A percentile compares a stretch with the other conserved stretches of the same genome.
These are phyloP conservation scores for Australoheros scitulus DNA, from an alignment of 2,113 vertebrate species.

Conservation along the genomic window DNA sequence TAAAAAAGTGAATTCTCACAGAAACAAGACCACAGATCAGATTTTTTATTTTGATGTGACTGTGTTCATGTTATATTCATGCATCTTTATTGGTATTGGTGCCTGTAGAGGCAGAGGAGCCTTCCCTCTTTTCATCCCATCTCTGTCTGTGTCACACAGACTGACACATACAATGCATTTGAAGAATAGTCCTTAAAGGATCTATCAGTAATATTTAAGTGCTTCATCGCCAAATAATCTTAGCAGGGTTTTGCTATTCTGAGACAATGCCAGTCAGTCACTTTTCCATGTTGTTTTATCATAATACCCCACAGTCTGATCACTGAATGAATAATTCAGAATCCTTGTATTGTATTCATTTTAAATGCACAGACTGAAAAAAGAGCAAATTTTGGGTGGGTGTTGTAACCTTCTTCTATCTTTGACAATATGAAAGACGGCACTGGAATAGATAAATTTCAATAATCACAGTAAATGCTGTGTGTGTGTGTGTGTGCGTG, in stretches of 20 bases:
- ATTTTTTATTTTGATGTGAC: constrained; percentile 15
- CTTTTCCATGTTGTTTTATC: background rate
- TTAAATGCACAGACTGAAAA: background rate
- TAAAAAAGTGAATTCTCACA: constrained; percentile 20
- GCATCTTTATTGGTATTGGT: background rate
- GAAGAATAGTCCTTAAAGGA: background rate
- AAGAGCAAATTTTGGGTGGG: background rate
- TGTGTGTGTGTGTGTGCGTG: background rate
- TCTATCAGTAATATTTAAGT: background rate
- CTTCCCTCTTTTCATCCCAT: background rate
- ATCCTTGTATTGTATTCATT: background rate
- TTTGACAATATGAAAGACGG: background rate
- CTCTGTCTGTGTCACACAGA: background rate
- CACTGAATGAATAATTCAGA: background rate
- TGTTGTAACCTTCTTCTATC: background rate
- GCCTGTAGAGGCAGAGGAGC: background rate
- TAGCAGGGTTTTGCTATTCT: background rate
- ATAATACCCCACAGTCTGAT: background rate
- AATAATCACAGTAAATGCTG: background rate
- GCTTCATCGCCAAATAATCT: background rate
- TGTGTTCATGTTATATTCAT: constrained; percentile 4
- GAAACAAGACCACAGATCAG: background rate
- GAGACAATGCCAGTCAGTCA: background rate
- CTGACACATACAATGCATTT: background rate
- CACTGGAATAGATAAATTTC: background rate